Percentiles rank a stretch among this genome's conserved stretches.
Conservation (phyloP, 2,113 vertebrate species). For the Rana temporaria region DNA sequence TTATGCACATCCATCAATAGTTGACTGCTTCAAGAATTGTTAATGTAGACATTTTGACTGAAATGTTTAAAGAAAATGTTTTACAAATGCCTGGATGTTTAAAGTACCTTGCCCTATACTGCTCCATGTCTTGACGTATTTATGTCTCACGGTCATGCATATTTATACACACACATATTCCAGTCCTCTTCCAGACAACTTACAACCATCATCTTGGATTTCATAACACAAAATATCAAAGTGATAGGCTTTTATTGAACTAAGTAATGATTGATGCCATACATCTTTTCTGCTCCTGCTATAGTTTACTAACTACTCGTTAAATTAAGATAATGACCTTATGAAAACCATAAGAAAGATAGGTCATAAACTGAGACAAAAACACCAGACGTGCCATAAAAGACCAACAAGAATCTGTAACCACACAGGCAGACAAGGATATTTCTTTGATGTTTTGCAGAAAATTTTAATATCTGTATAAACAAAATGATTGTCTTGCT, state of each 20-base stretch:
- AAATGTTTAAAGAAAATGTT: neutral
- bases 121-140: neutral
- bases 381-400: neutral
- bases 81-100: neutral
- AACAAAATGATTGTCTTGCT: too few relatives aligned
- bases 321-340: neutral
- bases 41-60: neutral
- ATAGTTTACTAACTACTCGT: slow-evolving; percentile 1
- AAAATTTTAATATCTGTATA: too few relatives aligned
- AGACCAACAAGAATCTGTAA: too few relatives aligned
- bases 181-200: neutral
- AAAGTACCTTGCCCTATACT: neutral
- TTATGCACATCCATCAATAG: too few relatives aligned
- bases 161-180: neutral
- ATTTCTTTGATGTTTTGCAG: too few relatives aligned
- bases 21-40: too few relatives aligned
- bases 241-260: slow-evolving; percentile 9
- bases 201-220: slow-evolving; percentile 4
- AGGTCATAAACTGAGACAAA: slow-evolving; percentile 13
- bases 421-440: too few relatives aligned
- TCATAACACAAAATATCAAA: slow-evolving; percentile 34
- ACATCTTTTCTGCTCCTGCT: neutral
- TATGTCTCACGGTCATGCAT: neutral
- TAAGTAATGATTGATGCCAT: neutral
- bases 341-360: slow-evolving; percentile 9